Percentiles rank a stretch among this genome's conserved stretches.
Evolutionary conservation across 2,888 invertebrate species (phyloP).

Genomic region (Netelia virgata): DNA sequence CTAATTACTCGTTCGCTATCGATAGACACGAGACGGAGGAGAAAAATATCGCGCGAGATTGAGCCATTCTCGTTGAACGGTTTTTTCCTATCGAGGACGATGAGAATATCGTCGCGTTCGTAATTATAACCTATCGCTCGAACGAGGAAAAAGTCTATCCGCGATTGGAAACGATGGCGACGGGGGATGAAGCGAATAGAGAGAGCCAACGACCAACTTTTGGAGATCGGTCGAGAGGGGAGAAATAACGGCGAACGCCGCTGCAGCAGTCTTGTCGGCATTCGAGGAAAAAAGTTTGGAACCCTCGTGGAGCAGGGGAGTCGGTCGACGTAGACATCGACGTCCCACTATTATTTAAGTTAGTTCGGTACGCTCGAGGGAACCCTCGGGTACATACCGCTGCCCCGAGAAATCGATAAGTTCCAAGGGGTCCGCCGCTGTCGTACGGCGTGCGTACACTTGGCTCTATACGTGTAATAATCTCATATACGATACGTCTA

Average conservation of each 20-base stretch:
- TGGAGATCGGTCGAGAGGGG: no score
- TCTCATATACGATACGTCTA: neutral
- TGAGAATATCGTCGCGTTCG: no score
- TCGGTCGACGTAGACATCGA: neutral
- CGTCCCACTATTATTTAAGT: neutral
- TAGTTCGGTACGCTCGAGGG: conserved; percentile 6
- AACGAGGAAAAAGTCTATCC: neutral
- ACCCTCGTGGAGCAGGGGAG: no score
- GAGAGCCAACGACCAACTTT: neutral
- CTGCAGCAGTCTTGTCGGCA: no score
- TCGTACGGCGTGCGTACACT: conserved; percentile 15
- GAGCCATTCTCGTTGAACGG: neutral
- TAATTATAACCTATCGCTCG: no score
- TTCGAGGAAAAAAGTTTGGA: no score
- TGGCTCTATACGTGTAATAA: neutral
- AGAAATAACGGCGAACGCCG: no score
- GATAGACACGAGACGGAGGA: neutral
- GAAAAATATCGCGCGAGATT: neutral
- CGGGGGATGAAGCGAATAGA: neutral
- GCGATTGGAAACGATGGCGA: neutral
- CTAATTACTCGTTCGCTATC: no score
- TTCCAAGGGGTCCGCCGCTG: conserved; percentile 68
- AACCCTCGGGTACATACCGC: conserved; percentile 61
- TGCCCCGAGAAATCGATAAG: conserved; percentile 69
- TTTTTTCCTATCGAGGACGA: no score